Evolutionary conservation across 1,140 invertebrate species (phyloP), one percentile per base, ranked within the genome.

Genomic region (Nautilus pompilius): DNA sequence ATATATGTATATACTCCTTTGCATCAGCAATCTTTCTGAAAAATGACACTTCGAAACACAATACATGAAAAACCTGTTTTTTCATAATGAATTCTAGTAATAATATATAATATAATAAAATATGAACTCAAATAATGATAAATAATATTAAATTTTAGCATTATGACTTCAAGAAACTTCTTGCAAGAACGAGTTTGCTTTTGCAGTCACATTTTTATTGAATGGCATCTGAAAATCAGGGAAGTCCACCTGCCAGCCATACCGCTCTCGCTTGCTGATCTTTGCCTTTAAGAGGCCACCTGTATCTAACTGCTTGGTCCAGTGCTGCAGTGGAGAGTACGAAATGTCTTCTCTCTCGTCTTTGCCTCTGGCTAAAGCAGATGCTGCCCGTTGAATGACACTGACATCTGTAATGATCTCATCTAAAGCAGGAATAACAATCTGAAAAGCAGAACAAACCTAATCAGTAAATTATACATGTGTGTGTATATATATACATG

Each of bases 171-270:
- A 59, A 59, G 34, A 59, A 28, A 28, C 5, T 2, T 22, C 24
- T 46, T 46, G 3, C 3, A 4, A 22, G 24, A 3, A 3, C 24
- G 3, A 4, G 13, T 46, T 20, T n/a, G 71, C 34, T 59, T 70
- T 69, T 51, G 69, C 67, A 26, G 64, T 60, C 8, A 82, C 58
- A 68, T 83, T 83, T 66, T 77, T 78, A 22, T 78, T 69, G 65
- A 83, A 83, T 33, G 82, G 82, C 79, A 82, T 81, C 58, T 81
- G 63, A 70, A 81, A 83, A 65, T 83, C 82, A 29, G 72, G 69
- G 72, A 84, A 84, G 68, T 84, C 82, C n/a, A 82, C 77, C 53
- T 83, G 80, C 81, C 80, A 84, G 22, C 73, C 72, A 65, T 76
- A 82, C 30, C 75, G 59, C 24, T 82, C 72, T 36, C 79, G 64